Conservation (phyloP, 2,113 vertebrate genomes). For the Anguilla japonica region DNA sequence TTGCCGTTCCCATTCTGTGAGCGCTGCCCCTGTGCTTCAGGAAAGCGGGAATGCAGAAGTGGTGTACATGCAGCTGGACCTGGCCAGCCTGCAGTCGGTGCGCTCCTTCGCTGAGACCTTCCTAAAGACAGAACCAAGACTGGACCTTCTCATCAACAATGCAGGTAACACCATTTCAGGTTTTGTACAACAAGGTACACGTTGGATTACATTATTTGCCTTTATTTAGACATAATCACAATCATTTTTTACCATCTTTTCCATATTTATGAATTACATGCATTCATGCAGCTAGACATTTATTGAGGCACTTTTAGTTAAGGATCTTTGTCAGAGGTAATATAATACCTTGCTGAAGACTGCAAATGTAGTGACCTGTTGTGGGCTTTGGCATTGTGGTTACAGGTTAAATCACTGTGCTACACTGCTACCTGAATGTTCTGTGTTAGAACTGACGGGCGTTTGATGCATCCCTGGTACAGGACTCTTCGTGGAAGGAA, state of each 20-base stretch:
- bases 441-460: not conserved
- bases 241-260: not conserved
- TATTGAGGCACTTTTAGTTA: not conserved
- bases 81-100: conserved; percentile 80
- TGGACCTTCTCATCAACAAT: conserved; percentile 92
- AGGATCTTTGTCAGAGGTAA: too few species aligned
- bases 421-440: not conserved
- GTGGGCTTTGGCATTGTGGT: not conserved
- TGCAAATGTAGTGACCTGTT: not conserved
- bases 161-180: conserved; percentile 74
- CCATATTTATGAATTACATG: not conserved
- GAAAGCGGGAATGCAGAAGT: conserved; percentile 77
- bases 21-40: conserved; percentile 42
- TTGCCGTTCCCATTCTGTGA: not conserved
- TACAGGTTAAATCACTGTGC: too few species aligned
- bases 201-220: not conserved
- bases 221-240: not conserved
- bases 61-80: conserved; percentile 83
- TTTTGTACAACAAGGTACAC: not conserved
- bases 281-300: not conserved
- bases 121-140: conserved; percentile 78
- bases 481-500: conserved; percentile 60
- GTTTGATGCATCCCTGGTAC: not conserved
- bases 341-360: not conserved
- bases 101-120: conserved; percentile 79